Conservation (phyloP, 2,113 vertebrate species). For the Alces alces region DNA sequence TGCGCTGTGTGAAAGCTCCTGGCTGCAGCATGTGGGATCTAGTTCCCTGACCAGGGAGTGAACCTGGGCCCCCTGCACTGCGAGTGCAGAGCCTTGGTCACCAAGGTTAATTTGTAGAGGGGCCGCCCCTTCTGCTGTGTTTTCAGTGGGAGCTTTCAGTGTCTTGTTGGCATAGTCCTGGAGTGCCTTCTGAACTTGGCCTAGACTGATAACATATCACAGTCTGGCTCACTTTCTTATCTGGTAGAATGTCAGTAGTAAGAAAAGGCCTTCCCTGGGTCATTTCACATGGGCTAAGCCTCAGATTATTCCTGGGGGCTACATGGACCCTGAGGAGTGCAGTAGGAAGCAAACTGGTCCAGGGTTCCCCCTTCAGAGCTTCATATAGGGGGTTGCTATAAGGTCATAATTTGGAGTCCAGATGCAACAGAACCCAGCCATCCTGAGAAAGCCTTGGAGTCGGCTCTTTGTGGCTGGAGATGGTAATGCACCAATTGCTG, state of each 20-base stretch:
- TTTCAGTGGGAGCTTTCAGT: background rate
- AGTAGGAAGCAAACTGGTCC: background rate
- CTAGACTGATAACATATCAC: fast-evolving
- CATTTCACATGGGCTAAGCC: background rate
- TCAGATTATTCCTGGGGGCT: background rate
- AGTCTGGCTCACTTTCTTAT: background rate
- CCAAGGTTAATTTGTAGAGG: background rate
- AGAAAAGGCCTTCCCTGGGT: background rate
- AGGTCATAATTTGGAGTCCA: background rate
- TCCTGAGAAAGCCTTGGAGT: background rate
- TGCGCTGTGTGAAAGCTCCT: background rate
- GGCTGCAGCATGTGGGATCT: background rate
- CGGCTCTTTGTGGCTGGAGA: background rate
- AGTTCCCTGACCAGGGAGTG: background rate
- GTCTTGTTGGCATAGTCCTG: background rate
- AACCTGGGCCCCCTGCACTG: background rate
- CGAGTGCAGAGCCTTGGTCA: background rate
- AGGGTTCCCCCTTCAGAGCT: background rate
- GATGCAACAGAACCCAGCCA: background rate
- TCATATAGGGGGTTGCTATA: background rate
- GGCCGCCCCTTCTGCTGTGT: background rate
- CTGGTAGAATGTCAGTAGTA: background rate
- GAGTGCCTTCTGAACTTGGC: background rate
- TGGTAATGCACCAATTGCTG: fast-evolving
- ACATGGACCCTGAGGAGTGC: background rate